Evolutionary conservation across 2,113 vertebrate genomes (phyloP).

Genomic region (Megatriorchis doriae): DNA sequence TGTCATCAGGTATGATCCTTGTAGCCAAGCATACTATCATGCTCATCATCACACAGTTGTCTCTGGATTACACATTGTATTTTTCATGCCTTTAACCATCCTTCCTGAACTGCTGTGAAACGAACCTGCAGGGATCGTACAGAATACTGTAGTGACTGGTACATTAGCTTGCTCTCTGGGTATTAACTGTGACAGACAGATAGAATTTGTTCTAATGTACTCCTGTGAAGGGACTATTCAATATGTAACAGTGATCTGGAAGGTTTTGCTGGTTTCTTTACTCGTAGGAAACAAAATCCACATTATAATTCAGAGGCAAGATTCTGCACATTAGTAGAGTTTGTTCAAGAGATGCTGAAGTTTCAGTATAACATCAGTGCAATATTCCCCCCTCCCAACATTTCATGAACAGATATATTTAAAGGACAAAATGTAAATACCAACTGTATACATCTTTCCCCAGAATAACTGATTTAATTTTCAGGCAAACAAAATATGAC

Average conservation of each 20-base stretch:
- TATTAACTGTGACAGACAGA: neutral
- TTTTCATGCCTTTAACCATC: slow-evolving; percentile 3
- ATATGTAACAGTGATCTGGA: neutral
- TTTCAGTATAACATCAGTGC: neutral
- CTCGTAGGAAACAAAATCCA: neutral
- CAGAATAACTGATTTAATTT: neutral
- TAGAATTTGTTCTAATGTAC: neutral
- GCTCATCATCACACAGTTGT: neutral
- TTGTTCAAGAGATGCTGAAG: neutral
- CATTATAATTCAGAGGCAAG: neutral
- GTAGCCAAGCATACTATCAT: neutral
- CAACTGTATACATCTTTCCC: neutral
- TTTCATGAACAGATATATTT: neutral
- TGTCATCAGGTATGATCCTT: neutral
- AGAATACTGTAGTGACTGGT: neutral
- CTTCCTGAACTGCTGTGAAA: neutral
- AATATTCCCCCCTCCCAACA: rapidly evolving
- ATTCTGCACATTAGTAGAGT: neutral
- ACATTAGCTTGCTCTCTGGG: neutral
- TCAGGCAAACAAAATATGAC: neutral
- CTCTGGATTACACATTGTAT: neutral
- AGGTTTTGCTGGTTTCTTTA: neutral
- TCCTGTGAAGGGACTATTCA: neutral
- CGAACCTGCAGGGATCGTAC: neutral
- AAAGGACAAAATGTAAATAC: neutral